These are phyloP conservation scores for Lepidurus apus DNA, from an alignment of 1,140 invertebrate genomes.

Conservation along the genomic window DNA sequence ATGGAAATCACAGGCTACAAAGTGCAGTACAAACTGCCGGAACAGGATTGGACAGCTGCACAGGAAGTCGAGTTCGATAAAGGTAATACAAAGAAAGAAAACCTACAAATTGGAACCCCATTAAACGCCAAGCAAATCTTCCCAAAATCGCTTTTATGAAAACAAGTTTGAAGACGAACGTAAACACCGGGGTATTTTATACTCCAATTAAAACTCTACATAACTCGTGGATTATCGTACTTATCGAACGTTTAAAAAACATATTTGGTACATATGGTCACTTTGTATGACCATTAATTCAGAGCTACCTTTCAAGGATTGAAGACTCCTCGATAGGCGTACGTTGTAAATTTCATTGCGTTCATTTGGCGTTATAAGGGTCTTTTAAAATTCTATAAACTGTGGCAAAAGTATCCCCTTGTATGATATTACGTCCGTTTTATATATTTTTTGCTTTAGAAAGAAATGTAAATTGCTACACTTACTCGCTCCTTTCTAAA, in stretches of 20 bases:
- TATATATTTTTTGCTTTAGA: no score
- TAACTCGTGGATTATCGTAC: background rate
- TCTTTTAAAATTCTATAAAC: no score
- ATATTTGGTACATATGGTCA: background rate
- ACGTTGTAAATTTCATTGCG: no score
- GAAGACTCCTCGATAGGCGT: no score
- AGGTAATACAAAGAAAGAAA: slow-evolving; percentile 32
- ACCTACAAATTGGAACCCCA: background rate
- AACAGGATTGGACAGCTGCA: slow-evolving; percentile 37
- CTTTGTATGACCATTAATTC: no score
- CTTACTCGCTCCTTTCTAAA: no score
- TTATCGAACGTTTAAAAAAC: slow-evolving; percentile 21
- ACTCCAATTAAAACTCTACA: background rate
- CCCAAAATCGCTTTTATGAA: background rate
- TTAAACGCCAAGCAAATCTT: background rate
- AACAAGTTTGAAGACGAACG: background rate
- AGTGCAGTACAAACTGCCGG: slow-evolving; percentile 38
- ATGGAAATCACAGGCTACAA: slow-evolving; percentile 37
- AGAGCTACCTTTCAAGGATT: no score
- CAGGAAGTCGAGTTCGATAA: slow-evolving; percentile 35
- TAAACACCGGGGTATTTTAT: background rate
- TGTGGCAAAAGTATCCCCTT: no score
- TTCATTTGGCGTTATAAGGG: no score
- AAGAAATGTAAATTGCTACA: no score
- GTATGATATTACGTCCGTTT: no score